These are phyloP conservation scores for Epinotia nisella DNA, from an alignment of 2,888 invertebrate genomes.

Conservation along the genomic window DNA sequence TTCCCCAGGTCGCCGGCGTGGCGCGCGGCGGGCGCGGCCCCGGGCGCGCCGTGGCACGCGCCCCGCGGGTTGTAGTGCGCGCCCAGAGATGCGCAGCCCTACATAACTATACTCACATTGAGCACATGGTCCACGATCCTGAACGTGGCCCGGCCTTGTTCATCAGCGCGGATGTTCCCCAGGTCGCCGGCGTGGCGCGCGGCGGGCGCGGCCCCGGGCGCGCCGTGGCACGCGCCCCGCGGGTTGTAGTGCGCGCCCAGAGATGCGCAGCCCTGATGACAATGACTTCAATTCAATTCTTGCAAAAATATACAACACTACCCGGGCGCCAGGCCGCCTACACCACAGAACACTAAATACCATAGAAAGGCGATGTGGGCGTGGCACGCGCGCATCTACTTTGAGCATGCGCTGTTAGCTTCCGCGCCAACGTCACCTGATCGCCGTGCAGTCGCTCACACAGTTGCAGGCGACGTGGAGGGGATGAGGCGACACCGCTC, in stretches of 20 bases:
- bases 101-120: conserved; percentile 65
- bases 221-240: conserved; percentile 54
- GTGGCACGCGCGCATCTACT: too few species aligned
- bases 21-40: conserved; percentile 83
- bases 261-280: conserved; percentile 91
- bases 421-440: too few species aligned
- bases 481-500: too few species aligned
- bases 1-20: conserved; percentile 97
- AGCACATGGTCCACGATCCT: conserved; percentile 57
- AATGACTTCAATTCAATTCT: too few species aligned
- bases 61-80: too few species aligned
- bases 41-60: neutral
- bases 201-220: conserved; percentile 85
- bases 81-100: conserved; percentile 93
- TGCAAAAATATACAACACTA: too few species aligned
- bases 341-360: too few species aligned
- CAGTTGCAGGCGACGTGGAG: too few species aligned
- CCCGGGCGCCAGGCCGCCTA: too few species aligned
- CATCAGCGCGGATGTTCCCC: conserved; percentile 91
- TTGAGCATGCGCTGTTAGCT: too few species aligned
- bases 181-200: conserved; percentile 95
- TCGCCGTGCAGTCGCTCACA: too few species aligned
- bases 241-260: conserved; percentile 68
- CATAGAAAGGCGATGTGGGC: too few species aligned
- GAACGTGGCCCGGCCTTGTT: conserved; percentile 85